Base-by-base conservation (phyloP, 2,797 vertebrate species). In the Philypnodon macrostomus region DNA sequence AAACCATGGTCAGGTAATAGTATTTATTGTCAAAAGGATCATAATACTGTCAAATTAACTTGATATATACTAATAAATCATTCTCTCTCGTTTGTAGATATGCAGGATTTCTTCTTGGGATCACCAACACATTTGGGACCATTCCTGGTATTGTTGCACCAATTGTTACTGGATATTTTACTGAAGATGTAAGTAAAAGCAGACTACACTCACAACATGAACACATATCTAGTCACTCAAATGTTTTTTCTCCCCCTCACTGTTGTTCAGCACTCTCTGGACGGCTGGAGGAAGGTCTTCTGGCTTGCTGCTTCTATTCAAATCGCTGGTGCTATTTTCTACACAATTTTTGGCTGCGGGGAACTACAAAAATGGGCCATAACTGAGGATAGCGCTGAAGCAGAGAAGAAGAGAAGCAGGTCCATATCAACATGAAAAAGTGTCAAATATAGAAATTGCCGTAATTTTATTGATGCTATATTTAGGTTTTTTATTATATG, bases 51-150 rank as follows among this genome's bases (percentile, higher is more conserved):
- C n/a, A n/a, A n/a, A n/a, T n/a, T n/a, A n/a, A n/a, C n/a, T n/a
- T n/a, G n/a, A n/a, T n/a, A n/a, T n/a, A n/a, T 10, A 29, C 26
- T 5, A 4, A 24, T 24, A 7, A 15, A 9, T 13, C 4, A 7
- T 15, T 16, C 40, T 34, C 9, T 70, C 1, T 14, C 5, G 38
- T 16, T 3, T 53, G 2, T 70, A 93, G 92, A 37, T 91, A 91
- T 0, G 87, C 90, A 2, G 93, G 90, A 26, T 76, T 94, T 46
- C 88, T 94, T 30, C 77, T 91, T 63, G 93, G 92, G 60, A 82
- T 94, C 80, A 92, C 91, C 30, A 93, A 93, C 72, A 91, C 91
- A 2, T 93, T 90, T 13, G 92, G 87, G 34, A 91, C 81, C 12
- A 81, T 89, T 2, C 86, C 92, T 0, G 92, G 92, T 19, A 83